Evolutionary conservation across 2,113 vertebrate species (phyloP), one percentile per base, ranked within the genome.

Genomic region (Xerus inauris): DNA sequence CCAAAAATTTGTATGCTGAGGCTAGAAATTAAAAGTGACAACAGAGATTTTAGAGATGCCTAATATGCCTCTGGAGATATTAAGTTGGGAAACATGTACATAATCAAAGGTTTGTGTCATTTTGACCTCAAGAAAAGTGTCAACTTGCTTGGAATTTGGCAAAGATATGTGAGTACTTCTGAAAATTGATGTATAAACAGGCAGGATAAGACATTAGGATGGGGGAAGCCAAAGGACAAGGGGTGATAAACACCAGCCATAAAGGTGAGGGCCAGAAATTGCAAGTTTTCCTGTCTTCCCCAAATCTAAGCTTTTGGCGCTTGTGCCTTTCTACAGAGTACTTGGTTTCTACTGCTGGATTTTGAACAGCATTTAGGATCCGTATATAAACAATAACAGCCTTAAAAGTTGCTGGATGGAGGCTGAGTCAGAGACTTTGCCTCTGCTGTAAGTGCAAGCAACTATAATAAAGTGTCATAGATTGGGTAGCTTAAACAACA

Each of bases 201-300:
- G 49, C 32, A 49, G 30, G 32, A 9, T 32, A 54, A 38, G 35
- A 12, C n/a, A 11, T 0, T 28, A 6, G 5, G 14, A 40, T 4
- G 3, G 38, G 40, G 10, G 40, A 64, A 32, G 7, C 11, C 26
- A 30, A 82, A 81, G 12, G 17, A 38, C n/a, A 57, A 40, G 13
- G 0, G 1, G 3, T 30, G 7, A 14, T 42, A 28, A 59, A 14
- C n/a, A 30, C 16, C n/a, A 9, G 10, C 6, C 20, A 64, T 59
- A 38, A n/a, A 40, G 35, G 40, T n/a, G 6, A 81, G 5, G 22
- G n/a, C 1, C 24, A 59, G 16, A 49, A 59, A 40, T 8, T 8
- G 5, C n/a, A 17, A 59, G 38, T 81, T 40, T 28, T 3, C n/a
- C 57, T 14, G 3, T 38, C 12, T 80, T 38, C 26, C 51, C n/a